A percentile compares a stretch with the other conserved stretches of the same genome.
These are phyloP conservation scores for Cheilosia vernalis DNA, from an alignment of 2,888 invertebrate genomes.

Conservation along the genomic window DNA sequence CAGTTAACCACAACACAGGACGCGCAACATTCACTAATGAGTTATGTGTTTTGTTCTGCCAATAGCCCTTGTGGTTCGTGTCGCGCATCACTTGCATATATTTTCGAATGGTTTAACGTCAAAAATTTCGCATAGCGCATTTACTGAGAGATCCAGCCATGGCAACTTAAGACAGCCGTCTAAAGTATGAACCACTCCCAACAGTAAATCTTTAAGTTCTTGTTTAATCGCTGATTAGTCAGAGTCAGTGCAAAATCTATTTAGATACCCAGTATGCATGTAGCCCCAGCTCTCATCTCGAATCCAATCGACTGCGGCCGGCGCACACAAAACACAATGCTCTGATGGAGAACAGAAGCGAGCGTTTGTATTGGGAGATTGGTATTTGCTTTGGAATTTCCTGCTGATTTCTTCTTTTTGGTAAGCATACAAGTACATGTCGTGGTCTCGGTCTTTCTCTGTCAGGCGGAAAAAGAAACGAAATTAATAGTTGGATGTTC, in stretches of 20 bases:
- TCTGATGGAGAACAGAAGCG: constrained; percentile 5
- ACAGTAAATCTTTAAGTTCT: constrained; percentile 10
- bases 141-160: constrained; percentile 7
- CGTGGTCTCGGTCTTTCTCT: neutral
- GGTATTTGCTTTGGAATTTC: constrained; percentile 35
- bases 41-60: constrained; percentile 37
- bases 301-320: neutral
- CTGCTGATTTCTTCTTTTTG: neutral
- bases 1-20: constrained; percentile 19
- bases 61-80: constrained; percentile 28
- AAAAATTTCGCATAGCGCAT: constrained; percentile 11
- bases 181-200: constrained; percentile 25
- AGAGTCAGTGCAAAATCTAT: constrained; percentile 16
- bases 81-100: constrained; percentile 30
- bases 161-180: constrained; percentile 12
- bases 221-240: constrained; percentile 40
- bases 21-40: constrained; percentile 26
- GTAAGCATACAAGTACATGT: neutral
- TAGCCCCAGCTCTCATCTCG: neutral
- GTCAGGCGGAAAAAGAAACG: neutral
- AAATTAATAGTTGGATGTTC: constrained; percentile 12
- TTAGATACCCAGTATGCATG: constrained; percentile 5
- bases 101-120: neutral
- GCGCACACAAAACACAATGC: constrained; percentile 8
- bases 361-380: constrained; percentile 6